phyloP scores from a whole-genome alignment of 2,797 vertebrate species.

The Carapus acus region DNA sequence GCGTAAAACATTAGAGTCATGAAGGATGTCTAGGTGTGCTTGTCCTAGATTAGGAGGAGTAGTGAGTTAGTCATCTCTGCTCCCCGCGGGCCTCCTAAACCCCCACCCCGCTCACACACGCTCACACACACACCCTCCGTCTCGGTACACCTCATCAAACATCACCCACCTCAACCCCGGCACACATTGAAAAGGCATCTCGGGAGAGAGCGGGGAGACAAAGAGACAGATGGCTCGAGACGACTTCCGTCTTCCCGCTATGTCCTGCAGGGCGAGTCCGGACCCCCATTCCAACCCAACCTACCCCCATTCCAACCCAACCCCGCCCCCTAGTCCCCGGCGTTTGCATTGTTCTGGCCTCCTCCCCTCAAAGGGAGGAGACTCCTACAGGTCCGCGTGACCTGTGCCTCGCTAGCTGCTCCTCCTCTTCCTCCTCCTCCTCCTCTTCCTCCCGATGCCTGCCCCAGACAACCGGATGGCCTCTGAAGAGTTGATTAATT shows the following conservation, averaged over 20 bases:
- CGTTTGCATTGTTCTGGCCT: constrained; percentile 24
- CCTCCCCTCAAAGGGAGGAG: constrained; percentile 14
- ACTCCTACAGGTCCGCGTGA: constrained; percentile 54
- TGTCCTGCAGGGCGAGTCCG: constrained; percentile 47
- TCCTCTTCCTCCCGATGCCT: constrained; percentile 45
- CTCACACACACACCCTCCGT: too few relatives aligned
- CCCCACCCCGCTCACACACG: too few relatives aligned
- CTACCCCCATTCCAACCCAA: too few relatives aligned
- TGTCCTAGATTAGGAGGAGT: constrained; percentile 76
- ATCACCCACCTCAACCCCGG: constrained; percentile 60
- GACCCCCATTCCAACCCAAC: too few relatives aligned
- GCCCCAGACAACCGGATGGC: constrained; percentile 63
- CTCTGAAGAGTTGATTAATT: constrained; percentile 73
- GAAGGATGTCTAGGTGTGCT: constrained; percentile 77
- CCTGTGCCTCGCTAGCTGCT: constrained; percentile 56
- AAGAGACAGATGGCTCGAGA: constrained; percentile 65
- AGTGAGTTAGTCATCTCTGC: constrained; percentile 69
- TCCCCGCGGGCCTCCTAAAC: constrained; percentile 57
- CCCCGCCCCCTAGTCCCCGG: too few relatives aligned
- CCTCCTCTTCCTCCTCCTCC: constrained; percentile 36
- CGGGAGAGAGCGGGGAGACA: constrained; percentile 50
- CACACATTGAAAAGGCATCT: constrained; percentile 54
- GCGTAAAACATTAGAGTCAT: constrained; percentile 75
- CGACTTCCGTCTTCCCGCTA: constrained; percentile 42
- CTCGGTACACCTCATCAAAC: constrained; percentile 65